Conservation (phyloP, 2,113 vertebrate genomes). For the Larimichthys crocea region DNA sequence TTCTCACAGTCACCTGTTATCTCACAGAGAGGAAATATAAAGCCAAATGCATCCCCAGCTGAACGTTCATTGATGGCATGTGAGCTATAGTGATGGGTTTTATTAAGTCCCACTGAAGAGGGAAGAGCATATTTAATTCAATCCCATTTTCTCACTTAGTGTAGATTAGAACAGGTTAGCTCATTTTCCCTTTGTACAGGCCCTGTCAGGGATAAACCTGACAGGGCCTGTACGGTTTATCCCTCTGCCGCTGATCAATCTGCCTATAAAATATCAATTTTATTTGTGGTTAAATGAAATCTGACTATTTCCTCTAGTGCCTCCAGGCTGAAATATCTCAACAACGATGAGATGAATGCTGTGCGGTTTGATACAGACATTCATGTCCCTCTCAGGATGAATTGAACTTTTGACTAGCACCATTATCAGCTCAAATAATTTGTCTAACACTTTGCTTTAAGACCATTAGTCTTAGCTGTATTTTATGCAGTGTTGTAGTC, state of each 20-base stretch:
- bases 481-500: no score
- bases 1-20: slow-evolving; percentile 59
- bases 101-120: slow-evolving; percentile 73
- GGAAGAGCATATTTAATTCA: slow-evolving; percentile 65
- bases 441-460: no score
- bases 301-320: not conserved
- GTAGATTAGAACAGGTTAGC: slow-evolving; percentile 58
- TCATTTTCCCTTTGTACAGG: slow-evolving; percentile 32
- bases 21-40: slow-evolving; percentile 67
- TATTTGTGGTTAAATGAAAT: not conserved
- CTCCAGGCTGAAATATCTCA: not conserved
- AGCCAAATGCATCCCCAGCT: slow-evolving; percentile 53
- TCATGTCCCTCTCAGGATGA: not conserved
- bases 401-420: not conserved
- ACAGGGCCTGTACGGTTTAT: not conserved
- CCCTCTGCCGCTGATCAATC: no score
- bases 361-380: not conserved
- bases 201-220: not conserved
- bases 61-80: slow-evolving; percentile 58
- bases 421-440: not conserved
- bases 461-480: not conserved
- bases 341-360: not conserved
- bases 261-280: no score
- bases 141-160: slow-evolving; percentile 57
- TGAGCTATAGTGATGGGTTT: slow-evolving; percentile 60